Evolutionary conservation across 2,797 vertebrate species (phyloP), one percentile per base, ranked within the genome.

Genomic region (Enteromius treurensis): DNA sequence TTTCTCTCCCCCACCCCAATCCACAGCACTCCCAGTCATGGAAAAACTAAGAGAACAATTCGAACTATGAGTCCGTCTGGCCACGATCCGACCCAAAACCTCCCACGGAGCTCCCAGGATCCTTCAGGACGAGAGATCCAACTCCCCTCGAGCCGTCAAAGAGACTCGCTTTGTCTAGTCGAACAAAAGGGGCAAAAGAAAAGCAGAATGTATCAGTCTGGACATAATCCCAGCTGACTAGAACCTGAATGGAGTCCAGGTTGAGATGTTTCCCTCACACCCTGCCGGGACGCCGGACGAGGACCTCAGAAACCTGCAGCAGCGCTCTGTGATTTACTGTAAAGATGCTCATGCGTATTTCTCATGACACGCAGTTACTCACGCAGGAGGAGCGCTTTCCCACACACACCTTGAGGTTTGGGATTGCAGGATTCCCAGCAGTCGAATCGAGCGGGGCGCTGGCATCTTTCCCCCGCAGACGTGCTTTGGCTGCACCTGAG

Each of bases 201-300:
- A 88, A 92, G 65, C 87, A 83, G 62, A 58, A 93, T 92, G 91
- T 91, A 93, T 94, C 93, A 94, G 89, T 90, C 91, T 92, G 87
- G 83, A 87, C 81, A 67, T 91, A 88, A 92, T 93, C 93, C 77
- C 77, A 53, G 15, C 45, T 87, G 85, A 85, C 78, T 83, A 45
- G 69, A 58, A 84, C 23, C 84, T 80, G 85, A 89, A 85, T 37
- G 47, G 79, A 23, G 26, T 77, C 88, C 85, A 88, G 82, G 51
- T 85, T 81, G 37, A 73, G 83, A 67, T 80, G 58, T 62, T 60
- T 71, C 67, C 26, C 34, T 73, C 69, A 37, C 40, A 81, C 26
- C 26, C 49, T 37, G 19, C 21, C 40, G 40, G 42, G 23, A 19
- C 5, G 62, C 45, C 64, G 64, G 49, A 45, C 42, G 42, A 45